phyloP scores from a whole-genome alignment of 2,888 invertebrate species.

The Catocala sponsa region DNA sequence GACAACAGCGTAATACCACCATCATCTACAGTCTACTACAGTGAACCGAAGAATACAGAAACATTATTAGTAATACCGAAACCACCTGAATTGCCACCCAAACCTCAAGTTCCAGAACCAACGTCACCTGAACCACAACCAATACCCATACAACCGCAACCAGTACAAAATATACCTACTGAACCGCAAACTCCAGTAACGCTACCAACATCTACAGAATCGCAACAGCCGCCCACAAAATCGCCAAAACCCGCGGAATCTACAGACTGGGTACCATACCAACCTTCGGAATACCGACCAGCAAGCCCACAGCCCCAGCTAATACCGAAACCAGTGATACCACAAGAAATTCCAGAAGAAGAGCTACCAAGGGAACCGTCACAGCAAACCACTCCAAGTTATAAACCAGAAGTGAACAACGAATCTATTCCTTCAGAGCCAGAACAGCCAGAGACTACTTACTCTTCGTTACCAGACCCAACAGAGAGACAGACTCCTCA shows the following conservation, averaged over 20 bases:
- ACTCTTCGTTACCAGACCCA: conserved; percentile 49
- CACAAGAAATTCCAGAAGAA: conserved; percentile 32
- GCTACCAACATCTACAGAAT: conserved; percentile 20
- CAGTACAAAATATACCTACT: conserved; percentile 6
- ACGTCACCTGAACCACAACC: conserved; percentile 23
- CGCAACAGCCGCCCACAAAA: conserved; percentile 14
- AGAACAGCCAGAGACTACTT: conserved; percentile 52
- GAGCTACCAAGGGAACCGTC: conserved; percentile 35
- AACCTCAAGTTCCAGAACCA: conserved; percentile 2
- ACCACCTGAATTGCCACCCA: conserved; percentile 14
- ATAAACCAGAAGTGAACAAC: conserved; percentile 32
- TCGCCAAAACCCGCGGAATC: conserved; percentile 25
- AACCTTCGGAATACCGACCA: conserved; percentile 25
- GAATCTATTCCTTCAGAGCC: conserved; percentile 39
- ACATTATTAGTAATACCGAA: conserved; percentile 17
- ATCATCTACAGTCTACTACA: conserved; percentile 10
- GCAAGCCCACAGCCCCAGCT: background rate
- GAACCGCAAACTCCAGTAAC: conserved; percentile 16
- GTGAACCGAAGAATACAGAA: conserved; percentile 16
- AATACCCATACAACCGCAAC: conserved; percentile 2
- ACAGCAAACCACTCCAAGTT: conserved; percentile 15
- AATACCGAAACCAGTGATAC: conserved; percentile 5
- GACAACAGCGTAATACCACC: conserved; percentile 30
- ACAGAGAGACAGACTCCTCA: conserved; percentile 34
- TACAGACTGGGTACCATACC: conserved; percentile 24